A percentile compares a stretch with the other conserved stretches of the same genome.
These are phyloP conservation scores for Crenuchus spilurus DNA, from an alignment of 2,797 vertebrate genomes.

Conservation along the genomic window DNA sequence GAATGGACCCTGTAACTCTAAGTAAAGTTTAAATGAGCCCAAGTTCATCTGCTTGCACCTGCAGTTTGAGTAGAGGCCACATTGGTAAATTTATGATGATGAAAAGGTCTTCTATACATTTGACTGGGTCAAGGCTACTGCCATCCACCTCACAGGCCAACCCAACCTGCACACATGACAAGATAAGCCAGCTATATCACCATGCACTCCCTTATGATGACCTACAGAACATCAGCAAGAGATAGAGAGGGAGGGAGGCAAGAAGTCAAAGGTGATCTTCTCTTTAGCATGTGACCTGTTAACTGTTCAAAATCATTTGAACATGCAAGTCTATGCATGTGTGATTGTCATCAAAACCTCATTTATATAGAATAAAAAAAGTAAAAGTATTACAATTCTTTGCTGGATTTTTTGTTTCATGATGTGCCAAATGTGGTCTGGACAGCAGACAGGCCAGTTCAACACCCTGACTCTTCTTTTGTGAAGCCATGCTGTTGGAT, in stretches of 20 bases:
- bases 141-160: constrained; percentile 54
- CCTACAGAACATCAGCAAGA: constrained; percentile 20
- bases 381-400: no score
- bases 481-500: no score
- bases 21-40: background rate
- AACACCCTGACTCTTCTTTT: no score
- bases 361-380: no score
- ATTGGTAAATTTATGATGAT: constrained; percentile 58
- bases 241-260: constrained; percentile 22
- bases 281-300: constrained; percentile 26
- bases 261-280: constrained; percentile 64
- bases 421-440: no score
- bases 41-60: background rate
- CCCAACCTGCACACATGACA: constrained; percentile 55
- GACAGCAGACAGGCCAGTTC: no score
- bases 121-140: constrained; percentile 62
- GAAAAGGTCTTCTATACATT: constrained; percentile 52
- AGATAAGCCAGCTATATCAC: constrained; percentile 63
- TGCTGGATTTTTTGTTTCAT: no score
- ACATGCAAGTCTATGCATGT: no score
- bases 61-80: background rate
- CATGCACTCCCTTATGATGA: constrained; percentile 41
- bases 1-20: no score
- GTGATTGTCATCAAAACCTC: no score
- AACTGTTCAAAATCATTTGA: background rate